Conservation (phyloP, 2,888 invertebrate species). For the Drosophila silvestris region DNA sequence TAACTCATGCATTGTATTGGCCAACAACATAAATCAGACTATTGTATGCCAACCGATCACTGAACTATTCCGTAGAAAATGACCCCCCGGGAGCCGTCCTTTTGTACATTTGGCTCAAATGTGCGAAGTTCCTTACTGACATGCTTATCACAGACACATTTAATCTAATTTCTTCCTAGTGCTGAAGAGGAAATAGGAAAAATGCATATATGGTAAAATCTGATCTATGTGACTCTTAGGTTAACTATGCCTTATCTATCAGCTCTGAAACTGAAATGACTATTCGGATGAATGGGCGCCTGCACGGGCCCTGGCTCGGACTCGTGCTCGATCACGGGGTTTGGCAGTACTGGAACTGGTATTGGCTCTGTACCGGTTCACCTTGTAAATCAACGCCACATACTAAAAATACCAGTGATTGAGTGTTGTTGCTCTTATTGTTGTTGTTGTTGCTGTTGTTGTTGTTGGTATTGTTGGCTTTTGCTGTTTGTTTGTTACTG, state of each 20-base stretch:
- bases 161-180: background rate
- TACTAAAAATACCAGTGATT: constrained; percentile 75
- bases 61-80: background rate
- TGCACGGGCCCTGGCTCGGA: constrained; percentile 6
- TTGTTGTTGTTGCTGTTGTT: constrained; percentile 23
- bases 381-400: constrained; percentile 77
- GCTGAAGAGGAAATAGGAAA: background rate
- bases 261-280: background rate
- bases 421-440: constrained; percentile 38
- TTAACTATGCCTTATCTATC: background rate
- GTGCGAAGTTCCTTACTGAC: background rate
- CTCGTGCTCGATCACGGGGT: constrained; percentile 1
- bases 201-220: background rate
- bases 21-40: no score
- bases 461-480: constrained; percentile 34
- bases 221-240: background rate
- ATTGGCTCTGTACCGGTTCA: constrained; percentile 75
- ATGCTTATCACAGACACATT: background rate
- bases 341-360: constrained; percentile 63
- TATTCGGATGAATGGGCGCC: constrained; percentile 11
- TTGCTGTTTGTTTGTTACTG: constrained; percentile 25
- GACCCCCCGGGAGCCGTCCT: no score
- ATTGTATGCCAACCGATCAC: background rate
- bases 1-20: background rate
- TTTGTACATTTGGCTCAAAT: background rate